phyloP scores from a whole-genome alignment of 53 echinoderm and acorn worm species.

The Echinometra lucunter region DNA sequence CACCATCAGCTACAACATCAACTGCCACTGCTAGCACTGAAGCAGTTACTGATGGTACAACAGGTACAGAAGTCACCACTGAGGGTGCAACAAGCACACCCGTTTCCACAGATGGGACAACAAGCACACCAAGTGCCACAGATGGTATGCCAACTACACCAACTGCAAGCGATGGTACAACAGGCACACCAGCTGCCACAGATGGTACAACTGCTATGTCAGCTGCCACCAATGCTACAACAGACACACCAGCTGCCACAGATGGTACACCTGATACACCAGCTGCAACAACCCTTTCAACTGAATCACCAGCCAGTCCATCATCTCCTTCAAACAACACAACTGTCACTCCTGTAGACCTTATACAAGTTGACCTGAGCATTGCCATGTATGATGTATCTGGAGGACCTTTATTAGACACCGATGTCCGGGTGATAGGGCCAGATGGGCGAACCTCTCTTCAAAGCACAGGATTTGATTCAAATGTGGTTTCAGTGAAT shows the following conservation, averaged over 20 bases:
- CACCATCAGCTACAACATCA: background rate
- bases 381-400: background rate
- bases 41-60: background rate
- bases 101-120: no score
- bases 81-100: no score
- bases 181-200: no score
- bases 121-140: no score
- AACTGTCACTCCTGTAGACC: background rate
- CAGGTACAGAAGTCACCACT: background rate
- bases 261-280: background rate
- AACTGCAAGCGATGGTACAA: no score
- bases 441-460: background rate
- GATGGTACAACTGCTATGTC: no score
- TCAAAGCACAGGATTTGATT: background rate
- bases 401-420: background rate
- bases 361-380: background rate
- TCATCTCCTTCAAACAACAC: background rate
- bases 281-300: background rate
- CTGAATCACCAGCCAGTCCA: no score
- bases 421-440: background rate
- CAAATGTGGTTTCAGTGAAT: constrained; percentile 2
- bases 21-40: background rate
- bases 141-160: no score
- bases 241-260: background rate
- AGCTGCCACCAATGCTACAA: background rate